Evolutionary conservation across 2,888 invertebrate genomes (phyloP).

Genomic region (Diplazon laetatorius): DNA sequence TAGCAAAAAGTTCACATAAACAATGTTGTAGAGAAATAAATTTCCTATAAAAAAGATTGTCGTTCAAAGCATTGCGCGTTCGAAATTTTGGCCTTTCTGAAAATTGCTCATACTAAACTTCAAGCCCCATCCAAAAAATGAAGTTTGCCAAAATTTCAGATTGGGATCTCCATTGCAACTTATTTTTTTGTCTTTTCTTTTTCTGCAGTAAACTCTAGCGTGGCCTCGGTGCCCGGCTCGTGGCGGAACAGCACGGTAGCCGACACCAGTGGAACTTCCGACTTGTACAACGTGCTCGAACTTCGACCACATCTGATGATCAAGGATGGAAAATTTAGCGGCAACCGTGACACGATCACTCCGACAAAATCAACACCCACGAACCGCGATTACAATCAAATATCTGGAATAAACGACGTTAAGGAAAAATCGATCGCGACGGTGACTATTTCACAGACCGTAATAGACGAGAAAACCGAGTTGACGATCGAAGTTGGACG

Average conservation of each 20-base stretch:
- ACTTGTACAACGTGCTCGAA: constrained; percentile 68
- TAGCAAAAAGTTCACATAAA: no score
- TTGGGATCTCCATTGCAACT: not conserved
- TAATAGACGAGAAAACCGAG: constrained; percentile 26
- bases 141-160: no score
- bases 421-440: constrained; percentile 59
- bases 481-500: not conserved
- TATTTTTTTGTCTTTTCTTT: constrained; percentile 34
- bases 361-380: constrained; percentile 58
- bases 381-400: no score
- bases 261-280: constrained; percentile 65
- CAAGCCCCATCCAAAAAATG: no score
- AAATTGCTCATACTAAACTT: no score
- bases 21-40: no score
- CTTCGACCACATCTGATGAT: constrained; percentile 65
- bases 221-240: constrained; percentile 69
- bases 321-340: constrained; percentile 60
- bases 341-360: constrained; percentile 61
- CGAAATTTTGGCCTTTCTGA: no score
- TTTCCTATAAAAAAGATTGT: no score
- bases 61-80: no score
- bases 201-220: constrained; percentile 69
- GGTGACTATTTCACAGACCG: constrained; percentile 41
- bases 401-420: no score
- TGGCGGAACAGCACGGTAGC: constrained; percentile 72